phyloP scores from a whole-genome alignment of 2,888 invertebrate genomes.

The Antheraea yamamai region DNA sequence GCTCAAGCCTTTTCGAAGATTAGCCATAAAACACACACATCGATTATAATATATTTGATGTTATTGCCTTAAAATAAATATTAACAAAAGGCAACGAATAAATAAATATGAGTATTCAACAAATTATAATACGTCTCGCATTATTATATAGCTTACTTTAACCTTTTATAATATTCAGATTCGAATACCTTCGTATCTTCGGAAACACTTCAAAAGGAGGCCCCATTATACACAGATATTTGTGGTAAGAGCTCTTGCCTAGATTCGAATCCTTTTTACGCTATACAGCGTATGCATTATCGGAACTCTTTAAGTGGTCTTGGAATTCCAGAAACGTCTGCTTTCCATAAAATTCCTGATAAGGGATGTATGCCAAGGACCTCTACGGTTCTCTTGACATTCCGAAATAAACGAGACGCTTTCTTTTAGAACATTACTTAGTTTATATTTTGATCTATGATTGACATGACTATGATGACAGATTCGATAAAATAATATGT shows the following conservation, averaged over 20 bases:
- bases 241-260: slow-evolving; percentile 33
- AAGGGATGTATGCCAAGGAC: slow-evolving; percentile 60
- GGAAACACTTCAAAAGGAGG: slow-evolving; percentile 29
- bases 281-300: slow-evolving; percentile 44
- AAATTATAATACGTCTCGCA: background rate
- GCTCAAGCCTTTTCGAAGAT: no score
- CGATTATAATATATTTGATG: no score
- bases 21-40: no score
- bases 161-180: background rate
- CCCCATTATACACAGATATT: slow-evolving; percentile 31
- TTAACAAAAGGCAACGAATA: background rate
- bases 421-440: background rate
- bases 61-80: background rate
- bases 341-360: slow-evolving; percentile 70
- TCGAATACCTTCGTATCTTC: slow-evolving; percentile 32
- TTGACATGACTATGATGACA: no score
- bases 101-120: background rate
- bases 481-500: background rate
- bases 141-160: background rate
- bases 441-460: background rate
- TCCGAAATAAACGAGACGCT: slow-evolving; percentile 25
- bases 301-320: slow-evolving; percentile 62
- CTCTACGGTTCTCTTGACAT: slow-evolving; percentile 23
- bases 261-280: slow-evolving; percentile 47
- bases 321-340: slow-evolving; percentile 48